Evolutionary conservation across 2,888 invertebrate species (phyloP).

Genomic region (Pollenia griseotomentosa): DNA sequence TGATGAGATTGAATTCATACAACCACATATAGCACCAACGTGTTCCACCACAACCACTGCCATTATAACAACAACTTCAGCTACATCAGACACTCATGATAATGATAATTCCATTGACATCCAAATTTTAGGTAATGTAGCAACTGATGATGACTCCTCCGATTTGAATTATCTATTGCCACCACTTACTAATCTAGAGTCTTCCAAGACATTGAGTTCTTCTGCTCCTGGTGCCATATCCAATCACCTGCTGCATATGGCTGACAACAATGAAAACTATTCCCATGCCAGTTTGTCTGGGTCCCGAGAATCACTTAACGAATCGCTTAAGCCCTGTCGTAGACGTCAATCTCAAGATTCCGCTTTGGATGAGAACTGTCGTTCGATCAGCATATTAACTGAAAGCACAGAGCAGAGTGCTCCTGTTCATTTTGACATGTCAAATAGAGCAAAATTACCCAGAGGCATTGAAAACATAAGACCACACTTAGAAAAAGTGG

Average conservation of each 20-base stretch:
- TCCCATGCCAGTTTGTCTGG: slow-evolving; percentile 75
- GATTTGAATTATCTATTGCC: slow-evolving; percentile 81
- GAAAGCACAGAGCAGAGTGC: slow-evolving; percentile 96
- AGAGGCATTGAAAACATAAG: slow-evolving; percentile 98
- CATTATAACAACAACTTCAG: slow-evolving; percentile 63
- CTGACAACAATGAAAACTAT: slow-evolving; percentile 77
- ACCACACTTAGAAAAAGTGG: slow-evolving; percentile 96
- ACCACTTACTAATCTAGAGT: slow-evolving; percentile 86
- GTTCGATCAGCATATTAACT: slow-evolving; percentile 93
- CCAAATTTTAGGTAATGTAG: slow-evolving; percentile 76
- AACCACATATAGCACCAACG: slow-evolving; percentile 51
- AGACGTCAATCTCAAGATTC: slow-evolving; percentile 86
- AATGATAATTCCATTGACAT: slow-evolving; percentile 73
- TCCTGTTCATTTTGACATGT: slow-evolving; percentile 96
- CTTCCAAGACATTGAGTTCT: slow-evolving; percentile 90
- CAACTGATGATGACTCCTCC: slow-evolving; percentile 75
- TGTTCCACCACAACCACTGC: slow-evolving; percentile 69
- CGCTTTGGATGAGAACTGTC: slow-evolving; percentile 88
- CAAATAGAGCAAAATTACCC: slow-evolving; percentile 96
- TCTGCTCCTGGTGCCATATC: slow-evolving; percentile 94
- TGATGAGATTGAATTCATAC: slow-evolving; percentile 74
- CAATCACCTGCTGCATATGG: slow-evolving; percentile 76
- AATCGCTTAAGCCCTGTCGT: slow-evolving; percentile 43
- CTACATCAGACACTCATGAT: slow-evolving; percentile 75
- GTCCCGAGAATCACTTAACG: slow-evolving; percentile 76